phyloP scores from a whole-genome alignment of 2,797 vertebrate genomes.

The Galaxias olidus region DNA sequence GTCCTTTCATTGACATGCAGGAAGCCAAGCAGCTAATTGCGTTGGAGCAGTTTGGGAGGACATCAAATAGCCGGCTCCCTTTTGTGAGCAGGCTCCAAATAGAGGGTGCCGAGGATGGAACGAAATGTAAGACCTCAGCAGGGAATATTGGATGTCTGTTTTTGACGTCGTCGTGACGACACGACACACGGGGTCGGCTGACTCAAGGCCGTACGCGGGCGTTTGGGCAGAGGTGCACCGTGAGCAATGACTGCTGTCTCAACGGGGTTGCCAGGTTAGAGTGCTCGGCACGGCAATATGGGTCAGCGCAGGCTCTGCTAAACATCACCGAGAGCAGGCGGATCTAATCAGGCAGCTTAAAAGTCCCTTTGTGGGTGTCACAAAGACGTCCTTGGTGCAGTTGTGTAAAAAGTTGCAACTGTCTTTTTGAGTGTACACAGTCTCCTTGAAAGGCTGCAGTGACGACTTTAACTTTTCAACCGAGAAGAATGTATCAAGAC shows the following conservation, averaged over 20 bases:
- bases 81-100: constrained; percentile 52
- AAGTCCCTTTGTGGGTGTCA: constrained; percentile 9
- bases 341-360: too few relatives aligned
- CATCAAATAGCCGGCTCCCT: constrained; percentile 68
- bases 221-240: constrained; percentile 12
- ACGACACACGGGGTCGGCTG: constrained; percentile 38
- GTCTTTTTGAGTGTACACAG: too few relatives aligned
- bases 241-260: constrained; percentile 40
- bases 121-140: constrained; percentile 51
- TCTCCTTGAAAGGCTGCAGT: too few relatives aligned
- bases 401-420: too few relatives aligned
- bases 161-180: constrained; percentile 44
- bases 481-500: too few relatives aligned
- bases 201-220: constrained; percentile 37
- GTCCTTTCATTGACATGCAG: constrained; percentile 78
- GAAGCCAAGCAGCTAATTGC: constrained; percentile 75
- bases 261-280: constrained; percentile 19
- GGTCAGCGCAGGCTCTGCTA: too few relatives aligned
- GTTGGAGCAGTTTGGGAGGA: constrained; percentile 59
- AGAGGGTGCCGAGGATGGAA: constrained; percentile 50
- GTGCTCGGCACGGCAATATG: constrained; percentile 14
- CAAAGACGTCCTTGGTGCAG: neutral
- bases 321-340: too few relatives aligned
- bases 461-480: too few relatives aligned
- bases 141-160: constrained; percentile 57